Percentiles rank a stretch among this genome's conserved stretches.
Evolutionary conservation across 2,888 invertebrate genomes (phyloP).

Genomic region (Atherix ibis): DNA sequence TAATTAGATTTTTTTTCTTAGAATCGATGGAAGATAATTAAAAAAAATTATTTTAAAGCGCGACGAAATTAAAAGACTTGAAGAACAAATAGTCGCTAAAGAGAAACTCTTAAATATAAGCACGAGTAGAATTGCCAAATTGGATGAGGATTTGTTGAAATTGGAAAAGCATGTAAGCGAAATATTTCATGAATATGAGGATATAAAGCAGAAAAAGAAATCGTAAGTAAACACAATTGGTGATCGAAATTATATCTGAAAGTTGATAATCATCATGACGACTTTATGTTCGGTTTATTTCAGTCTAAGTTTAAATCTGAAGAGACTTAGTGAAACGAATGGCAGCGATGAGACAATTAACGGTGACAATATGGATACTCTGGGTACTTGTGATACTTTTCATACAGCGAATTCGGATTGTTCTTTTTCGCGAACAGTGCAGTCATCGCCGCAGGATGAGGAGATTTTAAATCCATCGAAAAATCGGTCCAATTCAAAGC

Average conservation of each 20-base stretch:
- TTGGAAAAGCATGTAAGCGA: slow-evolving; percentile 45
- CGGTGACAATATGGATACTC: slow-evolving; percentile 19
- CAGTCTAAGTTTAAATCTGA: slow-evolving; percentile 53
- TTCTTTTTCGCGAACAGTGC: slow-evolving; percentile 27
- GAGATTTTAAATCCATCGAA: slow-evolving; percentile 12
- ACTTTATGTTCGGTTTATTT: background rate
- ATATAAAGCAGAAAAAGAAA: slow-evolving; percentile 37
- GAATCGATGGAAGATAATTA: slow-evolving; percentile 1
- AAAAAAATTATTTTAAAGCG: slow-evolving; percentile 41
- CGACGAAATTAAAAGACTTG: slow-evolving; percentile 53
- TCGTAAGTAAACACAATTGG: slow-evolving; percentile 22
- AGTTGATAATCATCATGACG: background rate
- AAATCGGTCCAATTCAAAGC: slow-evolving; percentile 16
- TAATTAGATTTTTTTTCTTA: slow-evolving; percentile 1
- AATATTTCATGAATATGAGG: slow-evolving; percentile 33
- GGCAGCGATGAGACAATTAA: slow-evolving; percentile 19
- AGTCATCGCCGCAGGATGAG: slow-evolving; percentile 19
- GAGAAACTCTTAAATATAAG: slow-evolving; percentile 40
- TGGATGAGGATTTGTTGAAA: slow-evolving; percentile 52
- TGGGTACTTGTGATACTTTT: slow-evolving; percentile 48
- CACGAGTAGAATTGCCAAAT: slow-evolving; percentile 48
- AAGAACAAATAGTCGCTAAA: slow-evolving; percentile 43
- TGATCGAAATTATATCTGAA: background rate
- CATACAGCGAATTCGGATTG: slow-evolving; percentile 54
- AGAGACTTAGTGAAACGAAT: slow-evolving; percentile 36